These are phyloP conservation scores for Athene noctua DNA, from an alignment of 2,113 vertebrate species.

Conservation along the genomic window DNA sequence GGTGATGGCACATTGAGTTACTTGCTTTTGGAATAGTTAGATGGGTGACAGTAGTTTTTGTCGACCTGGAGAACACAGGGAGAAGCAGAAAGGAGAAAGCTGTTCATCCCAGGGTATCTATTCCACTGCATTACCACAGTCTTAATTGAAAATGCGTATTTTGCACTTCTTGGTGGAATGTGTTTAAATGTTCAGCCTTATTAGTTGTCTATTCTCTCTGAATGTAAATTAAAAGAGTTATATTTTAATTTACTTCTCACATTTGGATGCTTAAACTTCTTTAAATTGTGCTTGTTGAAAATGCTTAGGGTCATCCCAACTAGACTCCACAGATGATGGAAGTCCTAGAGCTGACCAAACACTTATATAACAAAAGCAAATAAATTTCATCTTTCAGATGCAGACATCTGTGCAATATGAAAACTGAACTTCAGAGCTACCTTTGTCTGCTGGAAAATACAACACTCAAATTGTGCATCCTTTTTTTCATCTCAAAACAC, in stretches of 20 bases:
- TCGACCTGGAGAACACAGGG: not conserved
- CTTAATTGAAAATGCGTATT: not conserved
- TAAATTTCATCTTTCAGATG: not conserved
- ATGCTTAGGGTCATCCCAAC: not conserved
- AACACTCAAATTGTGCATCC: not conserved
- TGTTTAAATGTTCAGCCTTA: not conserved
- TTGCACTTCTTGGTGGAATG: not conserved
- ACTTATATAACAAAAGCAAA: not conserved
- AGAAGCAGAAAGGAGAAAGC: not conserved
- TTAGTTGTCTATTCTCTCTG: not conserved
- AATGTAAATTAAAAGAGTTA: not conserved
- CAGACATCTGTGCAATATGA: not conserved
- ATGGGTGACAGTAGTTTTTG: not conserved
- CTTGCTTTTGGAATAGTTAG: not conserved
- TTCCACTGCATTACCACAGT: not conserved
- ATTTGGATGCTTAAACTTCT: not conserved
- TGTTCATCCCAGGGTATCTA: not conserved
- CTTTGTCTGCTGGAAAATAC: not conserved
- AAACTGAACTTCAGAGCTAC: not conserved
- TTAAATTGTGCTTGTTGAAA: not conserved
- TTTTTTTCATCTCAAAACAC: not conserved
- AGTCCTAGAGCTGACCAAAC: not conserved
- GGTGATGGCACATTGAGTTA: not conserved
- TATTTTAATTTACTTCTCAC: not conserved
- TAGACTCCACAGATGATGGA: not conserved